Evolutionary conservation across 2,797 vertebrate species (phyloP).

Genomic region (Notolabrus celidotus): DNA sequence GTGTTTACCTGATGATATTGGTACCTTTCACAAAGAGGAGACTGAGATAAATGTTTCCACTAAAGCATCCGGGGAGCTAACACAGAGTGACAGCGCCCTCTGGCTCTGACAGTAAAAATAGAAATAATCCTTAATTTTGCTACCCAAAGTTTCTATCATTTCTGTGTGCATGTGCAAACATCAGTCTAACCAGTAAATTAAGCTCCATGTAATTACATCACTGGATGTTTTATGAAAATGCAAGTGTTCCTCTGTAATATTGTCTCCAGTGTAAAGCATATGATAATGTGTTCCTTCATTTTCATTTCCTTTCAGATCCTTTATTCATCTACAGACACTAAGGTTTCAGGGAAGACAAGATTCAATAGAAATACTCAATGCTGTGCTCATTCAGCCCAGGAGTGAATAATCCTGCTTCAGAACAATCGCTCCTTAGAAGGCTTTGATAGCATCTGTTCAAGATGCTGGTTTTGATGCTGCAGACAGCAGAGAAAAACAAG

Average conservation of each 20-base stretch:
- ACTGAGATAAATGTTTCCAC: constrained; percentile 6
- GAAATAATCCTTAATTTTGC: not conserved
- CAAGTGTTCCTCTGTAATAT: not conserved
- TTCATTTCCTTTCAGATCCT: constrained; percentile 44
- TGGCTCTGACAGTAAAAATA: constrained; percentile 17
- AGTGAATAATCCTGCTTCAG: constrained; percentile 28
- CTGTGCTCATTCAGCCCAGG: constrained; percentile 22
- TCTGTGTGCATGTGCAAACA: not conserved
- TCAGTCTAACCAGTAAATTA: too few relatives aligned
- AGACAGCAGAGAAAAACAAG: constrained; percentile 13
- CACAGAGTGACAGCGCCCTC: constrained; percentile 60
- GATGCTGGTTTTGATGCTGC: constrained; percentile 55
- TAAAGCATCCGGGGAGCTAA: not conserved
- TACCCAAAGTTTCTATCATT: not conserved
- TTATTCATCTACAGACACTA: constrained; percentile 42
- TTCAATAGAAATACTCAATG: constrained; percentile 66
- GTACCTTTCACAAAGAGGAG: constrained; percentile 1
- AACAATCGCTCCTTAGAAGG: constrained; percentile 22
- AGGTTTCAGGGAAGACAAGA: constrained; percentile 15
- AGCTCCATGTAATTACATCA: not conserved
- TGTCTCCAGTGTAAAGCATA: constrained; percentile 18
- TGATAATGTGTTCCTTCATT: constrained; percentile 48
- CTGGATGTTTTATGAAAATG: not conserved
- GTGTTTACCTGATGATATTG: not conserved
- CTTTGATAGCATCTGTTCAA: constrained; percentile 40